A percentile compares a stretch with the other conserved stretches of the same genome.
Conservation (phyloP, 1,140 invertebrate genomes). For the Dendroctonus ponderosae region DNA sequence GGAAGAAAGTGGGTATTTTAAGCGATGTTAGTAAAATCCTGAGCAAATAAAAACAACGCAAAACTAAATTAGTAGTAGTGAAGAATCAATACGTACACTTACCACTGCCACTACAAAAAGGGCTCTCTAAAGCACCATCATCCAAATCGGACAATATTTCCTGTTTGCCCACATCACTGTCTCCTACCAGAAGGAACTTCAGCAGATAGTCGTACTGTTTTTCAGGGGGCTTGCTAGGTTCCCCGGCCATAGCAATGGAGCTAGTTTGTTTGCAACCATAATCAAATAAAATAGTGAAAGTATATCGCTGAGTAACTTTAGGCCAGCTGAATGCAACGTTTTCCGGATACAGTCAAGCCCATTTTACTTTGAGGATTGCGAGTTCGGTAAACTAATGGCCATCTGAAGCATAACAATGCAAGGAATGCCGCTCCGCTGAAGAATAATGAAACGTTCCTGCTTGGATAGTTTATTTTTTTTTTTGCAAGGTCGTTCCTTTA, state of each 20-base stretch:
- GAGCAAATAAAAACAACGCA: no score
- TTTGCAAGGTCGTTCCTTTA: constrained; percentile 30
- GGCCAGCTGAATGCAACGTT: constrained; percentile 10
- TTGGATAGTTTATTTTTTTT: constrained; percentile 31
- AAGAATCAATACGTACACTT: constrained; percentile 45
- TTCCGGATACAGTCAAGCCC: constrained; percentile 9
- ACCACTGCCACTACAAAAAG: constrained; percentile 92
- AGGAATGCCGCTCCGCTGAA: constrained; percentile 17
- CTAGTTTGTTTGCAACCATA: constrained; percentile 27
- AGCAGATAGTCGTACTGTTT: constrained; percentile 95
- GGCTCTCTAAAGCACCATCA: constrained; percentile 90
- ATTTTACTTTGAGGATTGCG: background rate
- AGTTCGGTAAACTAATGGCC: background rate
- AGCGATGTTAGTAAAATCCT: no score
- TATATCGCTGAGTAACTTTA: constrained; percentile 10
- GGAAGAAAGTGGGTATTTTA: no score
- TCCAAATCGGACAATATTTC: constrained; percentile 93
- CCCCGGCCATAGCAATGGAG: constrained; percentile 49
- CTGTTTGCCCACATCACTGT: constrained; percentile 97
- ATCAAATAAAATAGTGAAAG: constrained; percentile 30
- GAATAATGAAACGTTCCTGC: constrained; percentile 19
- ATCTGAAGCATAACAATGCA: constrained; percentile 1
- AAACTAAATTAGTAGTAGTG: constrained; percentile 20
- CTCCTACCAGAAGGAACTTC: constrained; percentile 94
- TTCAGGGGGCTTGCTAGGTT: constrained; percentile 48